Evolutionary conservation across 2,888 invertebrate genomes (phyloP).

Genomic region (Apamea monoglypha): DNA sequence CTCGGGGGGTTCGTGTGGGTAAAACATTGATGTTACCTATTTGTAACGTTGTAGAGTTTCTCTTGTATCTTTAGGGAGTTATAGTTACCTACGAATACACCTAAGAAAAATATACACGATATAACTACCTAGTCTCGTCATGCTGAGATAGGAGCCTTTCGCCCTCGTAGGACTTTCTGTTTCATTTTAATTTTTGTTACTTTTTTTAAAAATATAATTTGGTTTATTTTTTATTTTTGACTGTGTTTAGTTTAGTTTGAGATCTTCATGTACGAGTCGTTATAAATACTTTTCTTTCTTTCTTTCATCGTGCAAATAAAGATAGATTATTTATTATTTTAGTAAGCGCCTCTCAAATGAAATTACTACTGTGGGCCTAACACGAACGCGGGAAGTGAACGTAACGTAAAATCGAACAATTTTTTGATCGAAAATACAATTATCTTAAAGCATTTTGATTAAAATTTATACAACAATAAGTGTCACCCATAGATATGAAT

Average conservation of each 20-base stretch:
- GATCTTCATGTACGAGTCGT: no score
- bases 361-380: no score
- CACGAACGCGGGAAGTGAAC: background rate
- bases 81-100: background rate
- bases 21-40: constrained; percentile 34
- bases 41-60: background rate
- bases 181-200: no score
- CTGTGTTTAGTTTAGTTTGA: no score
- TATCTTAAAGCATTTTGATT: background rate
- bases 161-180: no score
- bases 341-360: background rate
- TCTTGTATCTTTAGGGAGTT: constrained; percentile 6
- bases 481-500: background rate
- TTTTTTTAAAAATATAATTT: no score
- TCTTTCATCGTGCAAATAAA: background rate
- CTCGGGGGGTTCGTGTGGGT: constrained; percentile 5
- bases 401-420: background rate
- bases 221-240: no score
- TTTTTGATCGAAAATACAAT: background rate
- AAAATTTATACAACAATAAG: background rate
- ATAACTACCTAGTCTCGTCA: background rate
- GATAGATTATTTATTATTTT: background rate
- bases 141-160: no score
- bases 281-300: no score
- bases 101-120: background rate